Evolutionary conservation across 1,140 invertebrate species (phyloP).

Genomic region (Neodiprion virginianus): DNA sequence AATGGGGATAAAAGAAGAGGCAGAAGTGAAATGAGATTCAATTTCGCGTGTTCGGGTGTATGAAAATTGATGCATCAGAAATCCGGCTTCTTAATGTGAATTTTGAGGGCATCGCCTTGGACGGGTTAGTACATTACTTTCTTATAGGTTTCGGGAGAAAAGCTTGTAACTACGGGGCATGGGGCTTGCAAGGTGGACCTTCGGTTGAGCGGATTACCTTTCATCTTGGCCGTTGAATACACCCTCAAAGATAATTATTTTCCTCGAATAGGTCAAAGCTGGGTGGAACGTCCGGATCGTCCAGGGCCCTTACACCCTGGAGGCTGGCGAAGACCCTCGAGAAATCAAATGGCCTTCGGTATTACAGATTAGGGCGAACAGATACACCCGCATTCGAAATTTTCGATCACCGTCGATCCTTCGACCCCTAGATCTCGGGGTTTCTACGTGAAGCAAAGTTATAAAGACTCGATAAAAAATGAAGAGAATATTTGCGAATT

Average conservation of each 20-base stretch:
- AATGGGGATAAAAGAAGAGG: too few relatives aligned
- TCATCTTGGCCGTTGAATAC: slow-evolving; percentile 15
- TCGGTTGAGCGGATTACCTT: neutral
- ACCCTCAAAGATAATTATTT: slow-evolving; percentile 13
- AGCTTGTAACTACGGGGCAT: neutral
- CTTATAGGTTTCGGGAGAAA: neutral
- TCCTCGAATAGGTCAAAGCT: neutral
- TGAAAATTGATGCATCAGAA: too few relatives aligned
- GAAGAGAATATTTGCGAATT: too few relatives aligned
- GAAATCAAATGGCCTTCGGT: neutral
- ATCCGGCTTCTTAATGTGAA: too few relatives aligned
- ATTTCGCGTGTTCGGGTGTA: too few relatives aligned
- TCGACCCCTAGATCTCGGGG: neutral
- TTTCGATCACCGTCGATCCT: neutral
- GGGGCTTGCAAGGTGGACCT: too few relatives aligned
- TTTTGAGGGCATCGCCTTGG: too few relatives aligned
- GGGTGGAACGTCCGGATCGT: too few relatives aligned
- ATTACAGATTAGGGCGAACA: neutral
- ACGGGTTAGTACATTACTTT: too few relatives aligned
- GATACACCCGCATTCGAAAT: neutral
- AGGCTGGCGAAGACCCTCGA: neutral
- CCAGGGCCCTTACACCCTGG: neutral
- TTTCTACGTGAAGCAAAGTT: too few relatives aligned
- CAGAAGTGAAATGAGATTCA: too few relatives aligned
- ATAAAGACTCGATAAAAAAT: too few relatives aligned